Evolutionary conservation across 2,797 vertebrate species (phyloP).

Genomic region (Champsocephalus gunnari): DNA sequence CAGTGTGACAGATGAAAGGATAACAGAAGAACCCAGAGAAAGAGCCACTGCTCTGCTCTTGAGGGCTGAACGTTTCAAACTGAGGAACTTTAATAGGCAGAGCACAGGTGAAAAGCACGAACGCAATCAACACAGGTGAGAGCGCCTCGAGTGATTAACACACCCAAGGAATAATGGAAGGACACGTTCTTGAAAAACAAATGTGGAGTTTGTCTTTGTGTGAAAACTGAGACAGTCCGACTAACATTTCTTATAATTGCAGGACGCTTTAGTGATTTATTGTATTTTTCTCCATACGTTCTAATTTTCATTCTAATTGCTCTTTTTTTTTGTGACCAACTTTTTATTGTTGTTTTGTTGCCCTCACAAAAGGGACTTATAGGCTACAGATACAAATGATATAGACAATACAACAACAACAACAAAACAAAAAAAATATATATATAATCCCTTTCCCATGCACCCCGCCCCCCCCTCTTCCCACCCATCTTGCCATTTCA

Average conservation of each 20-base stretch:
- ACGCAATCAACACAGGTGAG: conserved; percentile 15
- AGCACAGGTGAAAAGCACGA: neutral
- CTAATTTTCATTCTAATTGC: neutral
- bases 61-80: accelerated
- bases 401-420: too few species aligned
- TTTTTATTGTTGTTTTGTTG: too few species aligned
- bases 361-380: too few species aligned
- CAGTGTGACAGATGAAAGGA: neutral
- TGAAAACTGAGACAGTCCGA: conserved; percentile 7
- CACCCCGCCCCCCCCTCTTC: too few species aligned
- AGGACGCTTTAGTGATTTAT: conserved; percentile 2
- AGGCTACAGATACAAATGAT: too few species aligned
- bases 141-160: neutral
- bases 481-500: too few species aligned
- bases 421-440: too few species aligned
- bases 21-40: too few species aligned
- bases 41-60: neutral
- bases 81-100: neutral
- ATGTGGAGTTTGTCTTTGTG: neutral
- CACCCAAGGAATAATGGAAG: neutral
- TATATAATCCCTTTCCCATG: too few species aligned
- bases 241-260: neutral
- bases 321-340: neutral
- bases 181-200: neutral
- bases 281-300: neutral